Percentiles rank a stretch among this genome's conserved stretches.
Evolutionary conservation across 2,113 vertebrate species (phyloP).

Genomic region (Perca schrenkii): DNA sequence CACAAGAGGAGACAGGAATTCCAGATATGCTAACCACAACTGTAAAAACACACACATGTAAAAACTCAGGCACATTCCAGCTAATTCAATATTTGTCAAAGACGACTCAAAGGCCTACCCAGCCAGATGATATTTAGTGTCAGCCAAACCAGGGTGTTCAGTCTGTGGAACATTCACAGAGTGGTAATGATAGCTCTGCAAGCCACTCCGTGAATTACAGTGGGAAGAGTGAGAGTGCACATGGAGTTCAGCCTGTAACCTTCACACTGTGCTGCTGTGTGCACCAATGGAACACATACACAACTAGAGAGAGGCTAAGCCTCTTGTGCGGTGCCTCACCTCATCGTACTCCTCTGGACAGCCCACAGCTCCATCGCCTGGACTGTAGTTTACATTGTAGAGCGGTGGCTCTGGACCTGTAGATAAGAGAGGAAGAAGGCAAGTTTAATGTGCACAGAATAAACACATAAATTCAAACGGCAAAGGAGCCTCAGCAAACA

Average conservation of each 20-base stretch:
- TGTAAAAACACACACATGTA: constrained; percentile 64
- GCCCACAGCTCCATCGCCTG: constrained; percentile 86
- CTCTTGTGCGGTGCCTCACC: constrained; percentile 82
- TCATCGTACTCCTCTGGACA: constrained; percentile 94
- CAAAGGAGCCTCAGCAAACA: constrained; percentile 47
- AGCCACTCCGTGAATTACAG: constrained; percentile 62
- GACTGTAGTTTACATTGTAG: constrained; percentile 85
- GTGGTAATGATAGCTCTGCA: constrained; percentile 75
- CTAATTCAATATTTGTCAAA: constrained; percentile 71
- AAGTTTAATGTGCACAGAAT: constrained; percentile 50
- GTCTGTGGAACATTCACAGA: constrained; percentile 62
- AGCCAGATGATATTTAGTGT: constrained; percentile 66
- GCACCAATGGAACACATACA: constrained; percentile 19
- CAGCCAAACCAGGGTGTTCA: constrained; percentile 68
- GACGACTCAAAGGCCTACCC: constrained; percentile 50
- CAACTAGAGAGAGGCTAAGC: background rate
- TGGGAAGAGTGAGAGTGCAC: constrained; percentile 71
- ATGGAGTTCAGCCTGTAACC: constrained; percentile 65
- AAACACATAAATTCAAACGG: constrained; percentile 48
- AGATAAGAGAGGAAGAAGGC: constrained; percentile 23
- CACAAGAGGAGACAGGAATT: constrained; percentile 69
- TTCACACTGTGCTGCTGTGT: constrained; percentile 32
- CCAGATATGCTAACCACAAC: constrained; percentile 76
- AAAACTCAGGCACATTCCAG: constrained; percentile 65
- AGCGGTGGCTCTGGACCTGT: constrained; percentile 89